These are phyloP conservation scores for Clarias fuscus DNA, from an alignment of 2,797 vertebrate genomes.

Conservation along the genomic window DNA sequence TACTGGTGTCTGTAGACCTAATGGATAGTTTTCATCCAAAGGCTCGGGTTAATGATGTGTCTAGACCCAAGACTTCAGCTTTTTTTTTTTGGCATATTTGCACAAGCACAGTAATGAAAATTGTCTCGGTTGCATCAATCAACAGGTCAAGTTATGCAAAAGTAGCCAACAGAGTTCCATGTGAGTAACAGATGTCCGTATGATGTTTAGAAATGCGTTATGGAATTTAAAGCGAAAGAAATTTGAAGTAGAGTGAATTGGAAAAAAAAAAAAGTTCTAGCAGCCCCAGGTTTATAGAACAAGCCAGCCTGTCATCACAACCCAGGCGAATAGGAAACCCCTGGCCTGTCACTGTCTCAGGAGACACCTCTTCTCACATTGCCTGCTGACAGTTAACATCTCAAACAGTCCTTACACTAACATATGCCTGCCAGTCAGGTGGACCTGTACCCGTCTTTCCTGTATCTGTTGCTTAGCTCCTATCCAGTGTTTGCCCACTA, in stretches of 20 bases:
- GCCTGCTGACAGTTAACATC: constrained; percentile 57
- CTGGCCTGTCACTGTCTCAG: constrained; percentile 25
- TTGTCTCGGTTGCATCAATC: constrained; percentile 1
- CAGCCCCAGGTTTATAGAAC: constrained; percentile 12
- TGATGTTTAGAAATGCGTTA: neutral
- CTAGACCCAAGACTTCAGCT: neutral
- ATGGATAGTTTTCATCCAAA: constrained; percentile 33
- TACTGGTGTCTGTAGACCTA: constrained; percentile 16
- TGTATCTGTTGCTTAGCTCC: constrained; percentile 46
- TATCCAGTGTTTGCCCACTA: constrained; percentile 42
- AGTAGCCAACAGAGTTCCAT: constrained; percentile 2
- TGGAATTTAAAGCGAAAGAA: neutral
- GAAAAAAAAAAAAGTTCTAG: neutral
- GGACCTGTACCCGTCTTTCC: constrained; percentile 15
- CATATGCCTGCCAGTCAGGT: constrained; percentile 47
- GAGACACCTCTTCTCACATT: constrained; percentile 31
- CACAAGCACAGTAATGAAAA: neutral
- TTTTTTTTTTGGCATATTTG: neutral
- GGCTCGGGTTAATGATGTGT: constrained; percentile 28
- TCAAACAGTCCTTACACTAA: constrained; percentile 53
- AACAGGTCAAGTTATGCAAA: neutral
- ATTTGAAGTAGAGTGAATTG: neutral
- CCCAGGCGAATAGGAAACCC: constrained; percentile 41
- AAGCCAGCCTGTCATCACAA: constrained; percentile 37
- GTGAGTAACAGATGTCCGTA: neutral